phyloP scores from a whole-genome alignment of 2,888 invertebrate species.

The Tholera decimalis region DNA sequence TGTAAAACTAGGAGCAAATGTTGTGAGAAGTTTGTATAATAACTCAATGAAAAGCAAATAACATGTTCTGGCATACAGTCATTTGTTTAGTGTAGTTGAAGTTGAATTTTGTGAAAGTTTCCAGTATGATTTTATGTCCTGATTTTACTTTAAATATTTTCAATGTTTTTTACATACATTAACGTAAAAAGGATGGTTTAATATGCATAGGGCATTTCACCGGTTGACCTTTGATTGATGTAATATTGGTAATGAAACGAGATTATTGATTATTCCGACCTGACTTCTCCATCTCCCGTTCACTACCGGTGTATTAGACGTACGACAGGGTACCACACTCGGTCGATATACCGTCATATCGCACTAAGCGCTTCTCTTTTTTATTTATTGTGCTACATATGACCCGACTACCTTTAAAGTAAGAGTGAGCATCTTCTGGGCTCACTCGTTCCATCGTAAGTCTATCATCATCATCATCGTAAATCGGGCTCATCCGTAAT shows the following conservation, averaged over 20 bases:
- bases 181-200: neutral
- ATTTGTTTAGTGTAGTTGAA: neutral
- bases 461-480: too few relatives aligned
- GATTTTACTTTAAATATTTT: neutral
- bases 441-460: too few relatives aligned
- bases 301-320: too few relatives aligned
- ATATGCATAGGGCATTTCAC: neutral
- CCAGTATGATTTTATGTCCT: neutral
- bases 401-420: too few relatives aligned
- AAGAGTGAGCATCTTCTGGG: too few relatives aligned
- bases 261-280: too few relatives aligned
- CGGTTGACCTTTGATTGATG: neutral
- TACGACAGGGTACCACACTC: too few relatives aligned
- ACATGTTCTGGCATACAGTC: neutral
- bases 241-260: neutral
- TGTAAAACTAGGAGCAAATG: conserved; percentile 27
- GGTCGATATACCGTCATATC: too few relatives aligned
- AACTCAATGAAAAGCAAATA: conserved; percentile 21
- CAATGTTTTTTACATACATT: neutral
- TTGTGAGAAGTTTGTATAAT: conserved; percentile 16
- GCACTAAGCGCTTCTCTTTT: too few relatives aligned
- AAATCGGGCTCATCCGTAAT: too few relatives aligned
- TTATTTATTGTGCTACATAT: too few relatives aligned
- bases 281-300: too few relatives aligned
- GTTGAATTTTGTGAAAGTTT: neutral